Evolutionary conservation across 2,888 invertebrate species (phyloP).

Genomic region (Agelastica alni): DNA sequence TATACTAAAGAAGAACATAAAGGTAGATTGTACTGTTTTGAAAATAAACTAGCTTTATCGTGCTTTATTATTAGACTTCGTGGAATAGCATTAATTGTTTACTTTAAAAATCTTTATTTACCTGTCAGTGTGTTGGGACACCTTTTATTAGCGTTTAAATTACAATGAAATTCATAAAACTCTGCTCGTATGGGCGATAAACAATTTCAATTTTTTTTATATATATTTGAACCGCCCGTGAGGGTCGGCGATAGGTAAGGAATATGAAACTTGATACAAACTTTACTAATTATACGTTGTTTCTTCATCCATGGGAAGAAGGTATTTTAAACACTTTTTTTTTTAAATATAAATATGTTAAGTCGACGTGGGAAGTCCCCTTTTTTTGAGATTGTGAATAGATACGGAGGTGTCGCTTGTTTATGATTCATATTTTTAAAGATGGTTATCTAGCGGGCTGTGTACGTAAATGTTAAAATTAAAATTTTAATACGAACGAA

Average conservation of each 20-base stretch:
- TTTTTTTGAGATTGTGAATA: slow-evolving; percentile 11
- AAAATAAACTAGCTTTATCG: too few species aligned
- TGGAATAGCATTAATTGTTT: too few species aligned
- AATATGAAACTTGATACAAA: slow-evolving; percentile 23
- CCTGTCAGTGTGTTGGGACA: background rate
- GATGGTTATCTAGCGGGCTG: slow-evolving; percentile 3
- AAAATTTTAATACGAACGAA: background rate
- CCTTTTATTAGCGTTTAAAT: background rate
- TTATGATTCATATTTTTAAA: slow-evolving; percentile 15
- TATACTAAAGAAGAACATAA: too few species aligned
- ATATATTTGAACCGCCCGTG: background rate
- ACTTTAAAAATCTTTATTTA: slow-evolving; percentile 3
- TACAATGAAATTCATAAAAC: slow-evolving; percentile 4
- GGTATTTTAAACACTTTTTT: slow-evolving; percentile 15
- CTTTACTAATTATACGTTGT: slow-evolving; percentile 20
- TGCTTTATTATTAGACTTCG: too few species aligned
- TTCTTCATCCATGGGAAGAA: slow-evolving; percentile 21
- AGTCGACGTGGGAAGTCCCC: slow-evolving; percentile 19
- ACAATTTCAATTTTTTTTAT: slow-evolving; percentile 1
- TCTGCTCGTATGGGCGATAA: background rate
- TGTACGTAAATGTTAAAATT: slow-evolving; percentile 6
- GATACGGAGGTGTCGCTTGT: slow-evolving; percentile 14
- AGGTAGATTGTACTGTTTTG: too few species aligned
- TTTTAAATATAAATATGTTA: too few species aligned
- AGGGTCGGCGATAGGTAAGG: slow-evolving; percentile 1